Conservation (phyloP, 2,888 invertebrate species). For the Aromia moschata region DNA sequence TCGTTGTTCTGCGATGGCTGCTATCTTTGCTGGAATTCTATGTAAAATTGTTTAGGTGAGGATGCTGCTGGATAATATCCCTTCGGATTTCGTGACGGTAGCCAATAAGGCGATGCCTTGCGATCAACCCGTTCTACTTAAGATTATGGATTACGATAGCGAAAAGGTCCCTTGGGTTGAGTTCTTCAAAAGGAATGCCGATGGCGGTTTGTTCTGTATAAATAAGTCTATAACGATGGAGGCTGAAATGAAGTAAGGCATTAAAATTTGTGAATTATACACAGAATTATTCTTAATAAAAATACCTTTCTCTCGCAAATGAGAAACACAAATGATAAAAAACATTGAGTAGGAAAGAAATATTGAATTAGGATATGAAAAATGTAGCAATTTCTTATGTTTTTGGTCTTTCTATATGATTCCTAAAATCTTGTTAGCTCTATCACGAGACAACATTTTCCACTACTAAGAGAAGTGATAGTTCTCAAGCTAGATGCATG, state of each 20-base stretch:
- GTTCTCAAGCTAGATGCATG: too few relatives aligned
- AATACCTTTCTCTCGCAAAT: neutral
- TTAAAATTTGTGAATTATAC: neutral
- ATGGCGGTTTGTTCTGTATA: conserved; percentile 73
- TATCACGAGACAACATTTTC: too few relatives aligned
- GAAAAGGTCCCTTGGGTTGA: conserved; percentile 67
- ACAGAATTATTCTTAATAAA: too few relatives aligned
- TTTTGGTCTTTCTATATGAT: too few relatives aligned
- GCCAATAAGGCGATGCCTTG: conserved; percentile 64
- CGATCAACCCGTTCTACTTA: conserved; percentile 69
- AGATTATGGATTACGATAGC: conserved; percentile 55
- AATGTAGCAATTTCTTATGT: too few relatives aligned
- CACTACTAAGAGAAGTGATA: too few relatives aligned
- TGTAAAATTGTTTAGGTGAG: conserved; percentile 48
- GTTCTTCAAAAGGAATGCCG: conserved; percentile 73
- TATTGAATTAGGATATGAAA: too few relatives aligned
- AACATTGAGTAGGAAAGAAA: too few relatives aligned
- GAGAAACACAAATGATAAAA: too few relatives aligned
- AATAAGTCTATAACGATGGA: conserved; percentile 76
- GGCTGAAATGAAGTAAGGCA: conserved; percentile 49
- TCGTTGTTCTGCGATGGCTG: too few relatives aligned
- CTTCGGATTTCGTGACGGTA: conserved; percentile 56
- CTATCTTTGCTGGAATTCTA: too few relatives aligned
- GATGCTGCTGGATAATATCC: conserved; percentile 53
- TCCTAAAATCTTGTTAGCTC: too few relatives aligned